Percentiles rank a stretch among this genome's conserved stretches.
phyloP scores from a whole-genome alignment of 1,140 invertebrate genomes.

The Stenopsyche tienmushanensis region DNA sequence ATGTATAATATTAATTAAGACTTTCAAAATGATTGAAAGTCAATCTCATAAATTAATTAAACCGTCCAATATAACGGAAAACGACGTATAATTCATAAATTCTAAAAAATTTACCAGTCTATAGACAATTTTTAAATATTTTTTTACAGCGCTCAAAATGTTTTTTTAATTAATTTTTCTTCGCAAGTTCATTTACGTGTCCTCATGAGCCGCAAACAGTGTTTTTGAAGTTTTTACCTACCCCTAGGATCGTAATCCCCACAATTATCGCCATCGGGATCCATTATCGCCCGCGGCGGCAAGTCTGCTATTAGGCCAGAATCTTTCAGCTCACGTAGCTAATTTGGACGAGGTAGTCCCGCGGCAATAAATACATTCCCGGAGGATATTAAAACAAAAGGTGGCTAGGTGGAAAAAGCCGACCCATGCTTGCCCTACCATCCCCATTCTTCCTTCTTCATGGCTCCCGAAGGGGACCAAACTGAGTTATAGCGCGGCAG shows the following conservation, averaged over 20 bases:
- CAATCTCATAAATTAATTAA: no score
- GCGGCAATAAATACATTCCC: slow-evolving; percentile 41
- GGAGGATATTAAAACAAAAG: slow-evolving; percentile 40
- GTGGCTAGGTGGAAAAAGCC: slow-evolving; percentile 11
- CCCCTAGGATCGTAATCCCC: slow-evolving; percentile 28
- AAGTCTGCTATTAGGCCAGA: slow-evolving; percentile 9
- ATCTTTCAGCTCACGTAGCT: slow-evolving; percentile 40
- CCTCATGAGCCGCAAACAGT: no score
- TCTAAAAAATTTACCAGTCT: no score
- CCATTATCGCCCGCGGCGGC: slow-evolving; percentile 16
- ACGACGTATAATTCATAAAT: no score
- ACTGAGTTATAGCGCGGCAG: not conserved
- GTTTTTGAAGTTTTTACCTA: no score
- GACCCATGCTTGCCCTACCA: not conserved
- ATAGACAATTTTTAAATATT: no score
- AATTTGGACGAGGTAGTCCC: slow-evolving; percentile 35
- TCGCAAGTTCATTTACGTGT: no score
- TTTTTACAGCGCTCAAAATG: no score
- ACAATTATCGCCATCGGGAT: slow-evolving; percentile 32
- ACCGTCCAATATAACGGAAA: no score
- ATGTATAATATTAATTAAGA: no score
- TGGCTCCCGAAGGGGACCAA: not conserved
- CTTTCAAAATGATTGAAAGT: no score
- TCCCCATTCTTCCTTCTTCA: not conserved
- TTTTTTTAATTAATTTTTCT: no score